A percentile compares a stretch with the other conserved stretches of the same genome.
Evolutionary conservation across 2,888 invertebrate genomes (phyloP).

Genomic region (Lydus trimaculatus): DNA sequence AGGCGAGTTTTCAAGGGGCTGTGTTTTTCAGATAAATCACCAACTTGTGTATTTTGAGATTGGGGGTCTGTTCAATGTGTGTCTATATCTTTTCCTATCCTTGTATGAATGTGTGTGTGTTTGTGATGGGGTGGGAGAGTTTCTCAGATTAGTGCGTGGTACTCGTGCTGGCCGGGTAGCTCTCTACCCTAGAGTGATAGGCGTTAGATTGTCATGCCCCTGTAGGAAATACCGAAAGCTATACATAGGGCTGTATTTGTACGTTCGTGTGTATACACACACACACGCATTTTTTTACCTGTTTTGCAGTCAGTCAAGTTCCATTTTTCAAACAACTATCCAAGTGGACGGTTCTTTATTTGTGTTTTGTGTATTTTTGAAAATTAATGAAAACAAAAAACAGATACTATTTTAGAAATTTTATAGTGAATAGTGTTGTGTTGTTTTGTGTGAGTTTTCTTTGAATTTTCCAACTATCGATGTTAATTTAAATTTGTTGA

Average conservation of each 20-base stretch:
- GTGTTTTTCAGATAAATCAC: slow-evolving; percentile 50
- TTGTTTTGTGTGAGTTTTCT: background rate
- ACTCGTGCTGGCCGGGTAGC: slow-evolving; percentile 42
- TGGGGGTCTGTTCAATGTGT: slow-evolving; percentile 38
- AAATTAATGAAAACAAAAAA: background rate
- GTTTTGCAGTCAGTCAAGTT: slow-evolving; percentile 8
- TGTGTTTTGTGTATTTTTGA: background rate
- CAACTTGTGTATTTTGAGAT: slow-evolving; percentile 49
- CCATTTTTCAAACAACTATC: background rate
- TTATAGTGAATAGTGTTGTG: background rate
- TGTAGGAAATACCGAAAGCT: slow-evolving; percentile 22
- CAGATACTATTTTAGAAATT: no score
- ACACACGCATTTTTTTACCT: slow-evolving; percentile 19
- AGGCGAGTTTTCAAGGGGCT: slow-evolving; percentile 36
- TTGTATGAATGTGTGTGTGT: slow-evolving; percentile 12
- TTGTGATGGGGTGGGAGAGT: slow-evolving; percentile 47
- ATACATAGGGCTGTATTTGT: slow-evolving; percentile 14
- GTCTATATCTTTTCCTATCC: background rate
- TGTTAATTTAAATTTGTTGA: background rate
- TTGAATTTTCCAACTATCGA: background rate
- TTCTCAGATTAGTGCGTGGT: slow-evolving; percentile 49
- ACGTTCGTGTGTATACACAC: background rate
- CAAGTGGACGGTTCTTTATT: background rate
- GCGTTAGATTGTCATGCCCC: slow-evolving; percentile 27
- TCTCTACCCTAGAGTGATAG: slow-evolving; percentile 25